phyloP scores from a whole-genome alignment of 2,888 invertebrate genomes.

The Lithosia quadra region DNA sequence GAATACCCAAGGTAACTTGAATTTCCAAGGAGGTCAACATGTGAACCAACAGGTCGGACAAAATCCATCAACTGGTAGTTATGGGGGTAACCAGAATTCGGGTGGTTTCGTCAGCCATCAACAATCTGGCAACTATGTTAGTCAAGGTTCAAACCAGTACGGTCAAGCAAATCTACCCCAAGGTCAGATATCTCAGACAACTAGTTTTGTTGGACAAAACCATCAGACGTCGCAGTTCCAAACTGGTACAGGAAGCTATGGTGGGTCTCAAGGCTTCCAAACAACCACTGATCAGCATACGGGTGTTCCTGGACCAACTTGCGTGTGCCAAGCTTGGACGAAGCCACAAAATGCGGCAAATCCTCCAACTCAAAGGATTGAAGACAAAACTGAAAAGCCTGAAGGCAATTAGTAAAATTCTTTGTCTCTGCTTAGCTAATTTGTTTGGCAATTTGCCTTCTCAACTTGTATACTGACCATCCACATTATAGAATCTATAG shows the following conservation, averaged over 20 bases:
- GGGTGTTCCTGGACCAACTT: slow-evolving; percentile 68
- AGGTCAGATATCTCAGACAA: slow-evolving; percentile 30
- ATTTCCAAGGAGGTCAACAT: slow-evolving; percentile 41
- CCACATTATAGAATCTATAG: too few relatives aligned
- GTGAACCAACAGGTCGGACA: slow-evolving; percentile 28
- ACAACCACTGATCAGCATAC: slow-evolving; percentile 59
- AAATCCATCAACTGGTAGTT: slow-evolving; percentile 31
- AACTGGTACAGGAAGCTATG: slow-evolving; percentile 29
- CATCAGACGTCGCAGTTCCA: slow-evolving; percentile 40
- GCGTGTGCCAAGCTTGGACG: slow-evolving; percentile 80
- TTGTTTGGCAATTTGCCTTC: neutral
- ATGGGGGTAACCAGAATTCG: slow-evolving; percentile 31
- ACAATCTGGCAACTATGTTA: slow-evolving; percentile 19
- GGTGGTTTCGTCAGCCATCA: slow-evolving; percentile 16
- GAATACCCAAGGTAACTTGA: slow-evolving; percentile 35
- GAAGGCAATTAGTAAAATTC: slow-evolving; percentile 30
- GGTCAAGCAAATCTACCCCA: slow-evolving; percentile 29
- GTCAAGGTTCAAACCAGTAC: slow-evolving; percentile 34
- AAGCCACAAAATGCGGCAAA: slow-evolving; percentile 60
- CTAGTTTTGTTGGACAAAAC: slow-evolving; percentile 41
- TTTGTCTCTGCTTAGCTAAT: slow-evolving; percentile 16
- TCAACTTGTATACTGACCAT: neutral
- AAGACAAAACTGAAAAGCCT: slow-evolving; percentile 45
- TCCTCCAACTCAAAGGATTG: slow-evolving; percentile 50
- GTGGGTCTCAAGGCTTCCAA: slow-evolving; percentile 61